phyloP scores from a whole-genome alignment of 2,797 vertebrate species.

The Neosilurus hyrtlii region DNA sequence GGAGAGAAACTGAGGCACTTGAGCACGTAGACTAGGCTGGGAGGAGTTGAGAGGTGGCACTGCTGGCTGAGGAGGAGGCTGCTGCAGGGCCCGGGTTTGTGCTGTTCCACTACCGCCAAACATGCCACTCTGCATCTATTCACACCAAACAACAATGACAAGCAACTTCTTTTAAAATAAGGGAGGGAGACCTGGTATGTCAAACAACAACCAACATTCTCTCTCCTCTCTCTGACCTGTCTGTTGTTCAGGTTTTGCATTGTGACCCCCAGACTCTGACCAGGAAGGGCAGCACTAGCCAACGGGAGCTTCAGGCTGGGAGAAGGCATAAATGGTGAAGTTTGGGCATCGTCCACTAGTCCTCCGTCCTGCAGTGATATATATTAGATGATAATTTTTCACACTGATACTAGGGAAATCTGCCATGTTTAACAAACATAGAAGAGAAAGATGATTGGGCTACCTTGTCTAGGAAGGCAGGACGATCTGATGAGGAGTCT shows the following conservation, averaged over 20 bases:
- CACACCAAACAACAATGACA: not conserved
- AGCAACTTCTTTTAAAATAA: not conserved
- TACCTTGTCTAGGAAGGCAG: slow-evolving; percentile 93
- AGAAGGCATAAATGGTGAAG: slow-evolving; percentile 99
- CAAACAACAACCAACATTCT: not conserved
- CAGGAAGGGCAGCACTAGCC: slow-evolving; percentile 95
- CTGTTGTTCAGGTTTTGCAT: slow-evolving; percentile 99
- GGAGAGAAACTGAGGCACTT: slow-evolving; percentile 99
- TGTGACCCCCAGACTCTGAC: slow-evolving; percentile 83
- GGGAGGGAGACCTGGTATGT: not conserved
- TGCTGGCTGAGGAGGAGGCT: slow-evolving; percentile 77
- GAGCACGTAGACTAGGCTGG: slow-evolving; percentile 99
- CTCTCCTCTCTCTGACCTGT: slow-evolving; percentile 81
- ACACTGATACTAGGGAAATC: not conserved
- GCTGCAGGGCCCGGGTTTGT: slow-evolving; percentile 85
- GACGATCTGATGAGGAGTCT: slow-evolving; percentile 89
- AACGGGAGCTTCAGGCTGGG: slow-evolving; percentile 89
- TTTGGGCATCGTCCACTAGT: slow-evolving; percentile 92
- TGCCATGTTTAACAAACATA: not conserved
- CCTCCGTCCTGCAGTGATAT: slow-evolving; percentile 80
- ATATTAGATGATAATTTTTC: not conserved
- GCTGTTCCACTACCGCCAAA: slow-evolving; percentile 97
- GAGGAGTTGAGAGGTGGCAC: slow-evolving; percentile 82
- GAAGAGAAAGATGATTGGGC: not conserved
- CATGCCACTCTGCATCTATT: slow-evolving; percentile 90